Evolutionary conservation across 2,113 vertebrate genomes (phyloP), one percentile per base, ranked within the genome.

Genomic region (Anolis sagrei): DNA sequence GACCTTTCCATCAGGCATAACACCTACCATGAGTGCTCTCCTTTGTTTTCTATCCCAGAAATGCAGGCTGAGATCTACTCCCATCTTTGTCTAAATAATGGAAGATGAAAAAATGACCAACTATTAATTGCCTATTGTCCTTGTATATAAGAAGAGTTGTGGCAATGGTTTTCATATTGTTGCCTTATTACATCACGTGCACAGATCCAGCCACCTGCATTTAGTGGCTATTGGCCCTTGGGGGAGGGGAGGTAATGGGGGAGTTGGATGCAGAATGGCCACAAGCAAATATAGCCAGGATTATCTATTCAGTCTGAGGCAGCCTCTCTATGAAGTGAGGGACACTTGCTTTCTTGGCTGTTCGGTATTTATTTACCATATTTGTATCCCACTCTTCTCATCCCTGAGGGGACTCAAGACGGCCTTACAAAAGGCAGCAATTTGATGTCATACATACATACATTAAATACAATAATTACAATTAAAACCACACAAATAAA

Each of bases 301-400:
- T 25, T 77, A 76, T n/a, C n/a, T 25, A 23, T 32, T 70, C 66
- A 81, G 39, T 54, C 80, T 34, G n/a, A 36, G 19, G 44, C 23
- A 16, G 11, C 69, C 9, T 77, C 21, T 62, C 39, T 14, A 9
- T 54, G 25, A 18, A 29, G 1, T 76, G n/a, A 36, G 23, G 25
- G 84, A 84, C 7, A 77, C 16, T 84, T 85, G 64, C 87, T 91
- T 92, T 85, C 88, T 49, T 69, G 68, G 73, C 76, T 93, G n/a
- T 25, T 74, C n/a, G n/a, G n/a, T n/a, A n/a, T n/a, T n/a, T n/a
- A n/a, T n/a, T n/a, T n/a, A n/a, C n/a, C n/a, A n/a, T n/a, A n/a
- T n/a, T n/a, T n/a, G n/a, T n/a, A n/a, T n/a, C n/a, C n/a, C n/a
- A n/a, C n/a, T n/a, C n/a, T n/a, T n/a, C n/a, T n/a, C n/a, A n/a